Base-by-base conservation (phyloP, 2,797 vertebrate genomes). In the Pelobates cultripes region DNA sequence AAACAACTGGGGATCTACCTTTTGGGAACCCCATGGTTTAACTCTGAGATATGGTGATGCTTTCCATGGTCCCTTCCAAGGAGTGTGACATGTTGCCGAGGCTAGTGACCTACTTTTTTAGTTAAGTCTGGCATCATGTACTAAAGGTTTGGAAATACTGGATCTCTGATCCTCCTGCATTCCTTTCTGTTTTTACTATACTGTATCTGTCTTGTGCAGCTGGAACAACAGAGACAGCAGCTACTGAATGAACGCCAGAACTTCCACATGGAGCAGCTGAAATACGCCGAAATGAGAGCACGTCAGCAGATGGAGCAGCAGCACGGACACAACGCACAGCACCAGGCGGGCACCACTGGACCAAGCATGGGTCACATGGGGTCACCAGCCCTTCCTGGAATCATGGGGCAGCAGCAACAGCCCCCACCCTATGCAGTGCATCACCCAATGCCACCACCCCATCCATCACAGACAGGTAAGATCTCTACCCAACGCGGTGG, bases 241-340 rank as follows among this genome's bases (percentile, higher is more conserved):
- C 88, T 99, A 87, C 94, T 99, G 85, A 98, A 96, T 0, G 98
- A 99, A 85, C 94, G 98, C 2, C 97, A 99, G 92, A 97, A 97
- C 0, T 99, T 99, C 90, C 98, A 99, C 95, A 99, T 99, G 97
- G 98, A 99, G 87, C 98, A 99, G 93, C 94, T 99, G n/a, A 98
- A 98, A 40, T 98, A 99, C 0, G 98, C 98, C 0, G 97, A 99
- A 86, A 88, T 99, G 68, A 94, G 98, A 84, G 97, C 98, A 3
- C 92, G 97, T 2, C 98, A 99, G 91, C 98, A 99, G 90, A 96
- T 98, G 94, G 97, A 99, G 87, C 97, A 98, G 89, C 96, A 81
- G 89, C 95, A 94, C 15, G 90, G 87, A 67, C 73, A 75, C 55
- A 92, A 79, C 70, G 88, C 88, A 0, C 91, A 87, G 63, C 93